phyloP scores from a whole-genome alignment of 2,888 invertebrate species.

The Incurvaria masculella region DNA sequence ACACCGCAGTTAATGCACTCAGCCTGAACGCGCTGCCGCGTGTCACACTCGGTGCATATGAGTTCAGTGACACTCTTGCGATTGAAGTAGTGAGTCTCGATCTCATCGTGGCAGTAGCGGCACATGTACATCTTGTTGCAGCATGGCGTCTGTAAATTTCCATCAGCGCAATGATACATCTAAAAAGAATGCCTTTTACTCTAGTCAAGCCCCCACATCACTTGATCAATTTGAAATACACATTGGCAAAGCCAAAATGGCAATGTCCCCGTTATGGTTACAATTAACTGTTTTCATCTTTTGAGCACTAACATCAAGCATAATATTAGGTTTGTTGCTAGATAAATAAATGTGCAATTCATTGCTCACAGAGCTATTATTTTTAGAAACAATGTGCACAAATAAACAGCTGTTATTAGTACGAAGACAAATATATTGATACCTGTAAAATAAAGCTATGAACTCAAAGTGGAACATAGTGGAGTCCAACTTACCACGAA shows the following conservation, averaged over 20 bases:
- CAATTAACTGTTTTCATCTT: too few species aligned
- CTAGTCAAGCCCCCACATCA: too few species aligned
- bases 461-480: constrained; percentile 5
- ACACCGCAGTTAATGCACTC: constrained; percentile 75
- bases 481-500: constrained; percentile 67
- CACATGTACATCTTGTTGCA: constrained; percentile 87
- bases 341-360: constrained; percentile 23
- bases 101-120: constrained; percentile 88
- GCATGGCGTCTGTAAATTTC: constrained; percentile 85
- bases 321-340: too few species aligned
- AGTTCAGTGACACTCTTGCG: constrained; percentile 80
- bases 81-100: constrained; percentile 78
- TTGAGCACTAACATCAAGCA: too few species aligned
- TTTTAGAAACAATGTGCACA: constrained; percentile 32
- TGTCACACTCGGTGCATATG: constrained; percentile 79
- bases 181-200: too few species aligned
- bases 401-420: constrained; percentile 30
- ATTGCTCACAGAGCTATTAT: constrained; percentile 20
- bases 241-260: too few species aligned
- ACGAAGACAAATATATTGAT: constrained; percentile 10
- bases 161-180: too few species aligned
- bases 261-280: too few species aligned
- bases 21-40: constrained; percentile 75
- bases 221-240: too few species aligned
- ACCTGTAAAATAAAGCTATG: constrained; percentile 2